Evolutionary conservation across 2,797 vertebrate species (phyloP), one percentile per base, ranked within the genome.

Genomic region (Eremophila alpestris): DNA sequence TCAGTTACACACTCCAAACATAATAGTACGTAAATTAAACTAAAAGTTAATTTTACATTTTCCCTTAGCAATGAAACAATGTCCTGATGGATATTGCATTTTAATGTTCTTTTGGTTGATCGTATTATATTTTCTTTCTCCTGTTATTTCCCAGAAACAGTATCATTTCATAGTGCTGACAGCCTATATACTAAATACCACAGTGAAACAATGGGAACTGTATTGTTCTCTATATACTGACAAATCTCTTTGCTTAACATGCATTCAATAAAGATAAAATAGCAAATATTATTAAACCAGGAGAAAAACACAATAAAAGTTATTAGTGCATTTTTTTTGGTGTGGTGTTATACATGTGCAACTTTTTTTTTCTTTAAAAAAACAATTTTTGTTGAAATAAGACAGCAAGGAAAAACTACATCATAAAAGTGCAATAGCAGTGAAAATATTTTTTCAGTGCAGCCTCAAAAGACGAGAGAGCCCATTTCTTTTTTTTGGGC

Each of bases 21-120:
- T 88, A 90, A 87, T 74, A 54, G 38, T 59, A 94, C 84, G 77
- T 82, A 94, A 96, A 93, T 95, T 46, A 89, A 95, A 67, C 70
- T 59, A 45, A 83, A 94, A 94, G 58, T 88, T 94, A 89, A 83
- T 94, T 92, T 94, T 93, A 60, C 38, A 29, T 92, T 95, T 94
- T 92, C 76, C 41, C 54, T 23, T 8, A 93, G 75, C 84, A 91
- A 60, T 62, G 80, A 85, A 87, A 68, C 5, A 4, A 77, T 0
- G 0, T 89, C 32, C 46, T 83, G 83, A 87, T 81, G 82, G 54
- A 85, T 87, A 85, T 22, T 78, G 32, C 59, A 40, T 93, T 92
- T 96, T 96, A 64, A 93, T 94, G 86, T 93, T 93, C 56, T 68
- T 91, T 88, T 60, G 26, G 22, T 74, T 83, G 64, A 68, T 93